A percentile compares a stretch with the other conserved stretches of the same genome.
Evolutionary conservation across 2,113 vertebrate species (phyloP).

Genomic region (Takifugu bimaculatus): DNA sequence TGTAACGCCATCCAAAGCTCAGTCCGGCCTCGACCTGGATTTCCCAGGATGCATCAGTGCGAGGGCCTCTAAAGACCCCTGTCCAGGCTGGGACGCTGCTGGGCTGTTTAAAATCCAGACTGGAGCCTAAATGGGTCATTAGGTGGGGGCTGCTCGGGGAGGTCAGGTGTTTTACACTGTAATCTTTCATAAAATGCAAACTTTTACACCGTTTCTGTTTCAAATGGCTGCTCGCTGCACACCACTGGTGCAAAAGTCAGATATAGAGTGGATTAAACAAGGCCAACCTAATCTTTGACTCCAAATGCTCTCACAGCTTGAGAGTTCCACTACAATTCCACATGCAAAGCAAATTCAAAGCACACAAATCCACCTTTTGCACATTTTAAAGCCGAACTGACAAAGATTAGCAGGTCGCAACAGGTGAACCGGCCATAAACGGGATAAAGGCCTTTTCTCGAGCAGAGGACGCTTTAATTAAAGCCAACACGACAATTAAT

Average conservation of each 20-base stretch:
- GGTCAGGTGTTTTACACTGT: slow-evolving; percentile 1
- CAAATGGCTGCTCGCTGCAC: background rate
- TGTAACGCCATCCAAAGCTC: slow-evolving; percentile 2
- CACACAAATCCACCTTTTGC: background rate
- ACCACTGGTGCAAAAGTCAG: background rate
- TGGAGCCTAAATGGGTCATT: slow-evolving; percentile 6
- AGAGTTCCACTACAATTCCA: no score
- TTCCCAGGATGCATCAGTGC: background rate
- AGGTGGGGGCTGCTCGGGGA: background rate
- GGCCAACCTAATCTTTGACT: slow-evolving; percentile 19
- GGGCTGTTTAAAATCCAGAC: slow-evolving; percentile 1
- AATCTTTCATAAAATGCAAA: background rate
- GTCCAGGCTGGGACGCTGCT: slow-evolving; percentile 4
- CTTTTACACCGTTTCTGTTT: background rate
- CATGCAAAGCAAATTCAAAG: background rate
- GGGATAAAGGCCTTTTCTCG: no score
- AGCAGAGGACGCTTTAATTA: no score
- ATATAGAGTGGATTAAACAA: slow-evolving; percentile 30
- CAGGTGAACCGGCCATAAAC: background rate
- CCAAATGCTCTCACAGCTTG: slow-evolving; percentile 17
- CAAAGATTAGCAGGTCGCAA: background rate
- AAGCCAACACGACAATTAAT: no score
- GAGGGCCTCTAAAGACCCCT: background rate
- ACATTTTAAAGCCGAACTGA: background rate
- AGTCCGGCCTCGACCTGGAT: slow-evolving; percentile 9